Evolutionary conservation across 2,888 invertebrate species (phyloP), one percentile per base, ranked within the genome.

Genomic region (Scaptodrosophila latifasciaeformis): DNA sequence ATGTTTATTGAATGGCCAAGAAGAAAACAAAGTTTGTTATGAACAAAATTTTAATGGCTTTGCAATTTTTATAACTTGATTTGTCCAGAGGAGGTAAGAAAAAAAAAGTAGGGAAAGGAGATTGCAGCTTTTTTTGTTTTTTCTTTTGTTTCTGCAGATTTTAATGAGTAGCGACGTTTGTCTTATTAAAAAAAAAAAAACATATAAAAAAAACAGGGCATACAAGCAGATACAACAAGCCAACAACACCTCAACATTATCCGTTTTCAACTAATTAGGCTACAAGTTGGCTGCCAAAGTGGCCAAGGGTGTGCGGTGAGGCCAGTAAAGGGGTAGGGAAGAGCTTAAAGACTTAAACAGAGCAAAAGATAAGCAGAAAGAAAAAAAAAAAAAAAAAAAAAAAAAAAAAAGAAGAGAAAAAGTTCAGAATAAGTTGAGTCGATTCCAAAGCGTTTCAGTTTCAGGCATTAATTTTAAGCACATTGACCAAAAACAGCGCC

Each of bases 181-280:
- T 54, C 62, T 62, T 53, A 46, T 63, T 63, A 47, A 13, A 29
- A 18, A 17, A 27, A 30, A 45, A 31, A 17, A 19, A 29, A 27
- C 24, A 30, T n/a, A n/a, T n/a, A n/a, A n/a, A n/a, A n/a, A n/a
- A 17, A 12, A 17, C 40, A n/a, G 21, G 40, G 9, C 18, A n/a
- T 24, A 21, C 12, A 37, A 24, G n/a, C 43, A 27, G 19, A 21
- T 24, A 24, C 43, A 43, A 13, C 29, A 24, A 13, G 30, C 10
- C 34, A 35, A 35, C 39, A 48, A 39, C 48, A 48, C 51, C 54
- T 59, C 37, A 35, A 45, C 49, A 46, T 71, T 66, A 71, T 70
- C 65, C 67, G 62, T 67, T 53, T 65, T 60, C 59, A 70, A 57
- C 75, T 78, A 75, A 75, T 75, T 75, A 75, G 75, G 60, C 72